A percentile compares a stretch with the other conserved stretches of the same genome.
These are phyloP conservation scores for Protonibea diacanthus DNA, from an alignment of 2,797 vertebrate genomes.

Conservation along the genomic window DNA sequence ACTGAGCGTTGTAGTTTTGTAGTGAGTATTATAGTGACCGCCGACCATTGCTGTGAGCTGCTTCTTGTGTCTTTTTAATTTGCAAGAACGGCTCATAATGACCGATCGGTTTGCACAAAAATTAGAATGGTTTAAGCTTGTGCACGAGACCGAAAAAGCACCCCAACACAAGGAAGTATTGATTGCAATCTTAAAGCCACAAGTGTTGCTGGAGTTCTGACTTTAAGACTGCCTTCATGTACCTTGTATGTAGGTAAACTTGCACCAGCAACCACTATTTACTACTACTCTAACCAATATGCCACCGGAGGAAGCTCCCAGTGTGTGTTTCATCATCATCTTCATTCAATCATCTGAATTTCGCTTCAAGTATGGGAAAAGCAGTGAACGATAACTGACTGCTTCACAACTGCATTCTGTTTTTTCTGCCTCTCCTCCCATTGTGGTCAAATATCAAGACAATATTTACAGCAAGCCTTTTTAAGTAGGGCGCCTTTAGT, in stretches of 20 bases:
- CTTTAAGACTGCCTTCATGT: neutral
- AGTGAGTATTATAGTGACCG: too few relatives aligned
- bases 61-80: too few relatives aligned
- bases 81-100: too few relatives aligned
- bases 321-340: too few relatives aligned
- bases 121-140: too few relatives aligned
- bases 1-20: too few relatives aligned
- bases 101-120: too few relatives aligned
- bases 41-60: too few relatives aligned
- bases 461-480: constrained; percentile 24
- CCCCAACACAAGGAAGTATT: neutral
- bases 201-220: neutral
- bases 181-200: neutral
- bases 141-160: too few relatives aligned
- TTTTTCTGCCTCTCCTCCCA: constrained; percentile 19
- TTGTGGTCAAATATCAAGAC: constrained; percentile 42
- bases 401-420: neutral
- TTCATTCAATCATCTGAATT: neutral
- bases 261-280: neutral
- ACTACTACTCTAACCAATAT: neutral
- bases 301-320: too few relatives aligned
- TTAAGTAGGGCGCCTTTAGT: neutral
- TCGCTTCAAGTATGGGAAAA: neutral
- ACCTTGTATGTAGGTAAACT: neutral
- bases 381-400: constrained; percentile 5